Evolutionary conservation across 2,113 vertebrate species (phyloP).

Genomic region (Planiliza haematocheilus): DNA sequence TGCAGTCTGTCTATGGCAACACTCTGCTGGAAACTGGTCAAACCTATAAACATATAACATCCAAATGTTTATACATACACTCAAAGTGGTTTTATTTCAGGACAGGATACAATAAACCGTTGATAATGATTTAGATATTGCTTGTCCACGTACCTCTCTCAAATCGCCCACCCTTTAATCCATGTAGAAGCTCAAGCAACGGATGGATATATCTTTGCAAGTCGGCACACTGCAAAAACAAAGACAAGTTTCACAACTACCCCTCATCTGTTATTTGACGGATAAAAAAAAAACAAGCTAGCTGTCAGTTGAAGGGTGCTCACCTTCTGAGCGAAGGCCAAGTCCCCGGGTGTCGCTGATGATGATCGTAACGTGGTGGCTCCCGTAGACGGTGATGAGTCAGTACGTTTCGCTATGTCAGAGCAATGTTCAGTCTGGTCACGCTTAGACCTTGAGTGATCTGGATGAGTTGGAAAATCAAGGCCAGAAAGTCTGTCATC

Average conservation of each 20-base stretch:
- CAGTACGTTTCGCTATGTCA: neutral
- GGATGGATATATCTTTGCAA: constrained; percentile 88
- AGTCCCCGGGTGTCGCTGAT: constrained; percentile 81
- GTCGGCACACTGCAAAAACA: constrained; percentile 85
- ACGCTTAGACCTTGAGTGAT: constrained; percentile 2
- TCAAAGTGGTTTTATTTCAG: neutral
- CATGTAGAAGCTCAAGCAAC: constrained; percentile 85
- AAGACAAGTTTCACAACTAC: neutral
- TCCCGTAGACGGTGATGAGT: constrained; percentile 5
- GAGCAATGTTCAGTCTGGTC: constrained; percentile 22
- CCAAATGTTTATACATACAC: neutral
- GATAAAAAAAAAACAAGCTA: neutral
- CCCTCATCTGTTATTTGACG: neutral
- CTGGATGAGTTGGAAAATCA: constrained; percentile 33
- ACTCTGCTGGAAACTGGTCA: constrained; percentile 91
- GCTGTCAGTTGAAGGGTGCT: neutral
- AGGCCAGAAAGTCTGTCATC: constrained; percentile 10
- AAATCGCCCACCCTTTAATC: constrained; percentile 88
- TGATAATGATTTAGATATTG: neutral
- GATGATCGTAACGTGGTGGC: constrained; percentile 17
- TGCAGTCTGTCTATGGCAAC: constrained; percentile 92
- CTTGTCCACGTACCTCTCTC: constrained; percentile 83
- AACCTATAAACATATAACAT: constrained; percentile 74
- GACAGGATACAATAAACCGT: neutral
- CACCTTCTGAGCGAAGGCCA: constrained; percentile 90